Evolutionary conservation across 2,797 vertebrate genomes (phyloP).

Genomic region (Pagetopsis macropterus): DNA sequence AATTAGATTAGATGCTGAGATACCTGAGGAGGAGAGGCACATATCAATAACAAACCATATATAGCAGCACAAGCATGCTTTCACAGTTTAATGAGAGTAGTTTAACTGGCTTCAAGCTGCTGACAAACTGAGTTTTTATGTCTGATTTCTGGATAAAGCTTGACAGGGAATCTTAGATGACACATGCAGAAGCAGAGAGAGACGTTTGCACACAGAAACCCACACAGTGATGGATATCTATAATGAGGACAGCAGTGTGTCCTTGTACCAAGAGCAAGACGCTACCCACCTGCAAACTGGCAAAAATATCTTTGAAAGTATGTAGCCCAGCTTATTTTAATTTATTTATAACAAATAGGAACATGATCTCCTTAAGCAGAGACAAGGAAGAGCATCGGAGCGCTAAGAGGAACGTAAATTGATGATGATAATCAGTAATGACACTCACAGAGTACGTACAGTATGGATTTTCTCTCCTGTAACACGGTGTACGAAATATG

Average conservation of each 20-base stretch:
- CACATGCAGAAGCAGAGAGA: constrained; percentile 23
- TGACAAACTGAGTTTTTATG: constrained; percentile 24
- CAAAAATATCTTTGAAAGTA: constrained; percentile 9
- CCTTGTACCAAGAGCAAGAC: constrained; percentile 4
- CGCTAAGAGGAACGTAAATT: constrained; percentile 18
- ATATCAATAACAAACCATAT: constrained; percentile 49
- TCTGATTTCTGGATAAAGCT: constrained; percentile 24
- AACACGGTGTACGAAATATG: constrained; percentile 21
- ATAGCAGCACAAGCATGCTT: constrained; percentile 29
- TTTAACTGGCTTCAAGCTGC: constrained; percentile 41
- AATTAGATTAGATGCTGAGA: constrained; percentile 25
- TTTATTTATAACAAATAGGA: constrained; percentile 1
- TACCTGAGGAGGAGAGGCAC: constrained; percentile 22
- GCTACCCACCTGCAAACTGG: constrained; percentile 9
- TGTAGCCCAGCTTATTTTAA: not conserved
- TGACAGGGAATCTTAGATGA: constrained; percentile 23
- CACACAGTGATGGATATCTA: constrained; percentile 47
- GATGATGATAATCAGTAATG: constrained; percentile 50
- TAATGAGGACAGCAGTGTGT: constrained; percentile 44
- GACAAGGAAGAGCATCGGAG: constrained; percentile 1
- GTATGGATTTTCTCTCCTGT: constrained; percentile 64
- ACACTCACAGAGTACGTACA: constrained; percentile 40
- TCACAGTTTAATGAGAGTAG: constrained; percentile 49
- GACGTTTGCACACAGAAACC: constrained; percentile 33
- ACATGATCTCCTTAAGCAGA: constrained; percentile 17